Base-by-base conservation (phyloP, 2,113 vertebrate species). In the Cyphomyrus discorhynchus region DNA sequence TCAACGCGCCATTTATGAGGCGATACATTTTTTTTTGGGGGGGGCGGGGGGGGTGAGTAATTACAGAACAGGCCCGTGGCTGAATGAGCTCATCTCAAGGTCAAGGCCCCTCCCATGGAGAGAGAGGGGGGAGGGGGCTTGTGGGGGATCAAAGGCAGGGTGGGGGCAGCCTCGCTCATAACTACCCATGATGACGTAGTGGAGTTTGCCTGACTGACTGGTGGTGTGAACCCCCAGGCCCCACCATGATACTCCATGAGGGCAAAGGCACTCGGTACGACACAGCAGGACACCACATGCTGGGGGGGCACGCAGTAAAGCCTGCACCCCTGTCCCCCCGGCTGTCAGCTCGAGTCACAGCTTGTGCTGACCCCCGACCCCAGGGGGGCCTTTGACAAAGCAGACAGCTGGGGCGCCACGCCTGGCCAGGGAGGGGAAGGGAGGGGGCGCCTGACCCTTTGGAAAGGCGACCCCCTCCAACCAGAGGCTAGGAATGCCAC, bases 1-100 rank as follows among this genome's bases (percentile, higher is more conserved):
- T 94, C 70, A 77, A 93, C 94, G 92, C 93, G 93, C 93, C 93
- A 93, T 96, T 96, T 96, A 96, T 95, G 93, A 94, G 93, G 95
- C 95, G 95, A 93, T 93, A 94, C 94, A 96, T 96, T 94, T 94
- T 94, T 90, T 24, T 56, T 39, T 53, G 5, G 31, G 21, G 35
- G 53, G 84, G 89, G 85, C 90, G 90, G 93, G 90, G 93, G 84
- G 92, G 93, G 92, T 89, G 93, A 95, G 93, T 94, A 94, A 94
- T 94, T 94, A 95, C 90, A 93, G 94, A 94, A 94, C 93, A 94
- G 94, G 93, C 92, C 94, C 89, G 90, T 92, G 10, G n/a, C n/a
- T 47, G 92, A 90, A 93, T 96, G 96, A 94, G 92, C 91, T 90
- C 91, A 92, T 74, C 87, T 89, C 95, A 96, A 96, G 95, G 95